These are phyloP conservation scores for Cryptotermes secundus DNA, from an alignment of 1,140 invertebrate genomes.

Conservation along the genomic window DNA sequence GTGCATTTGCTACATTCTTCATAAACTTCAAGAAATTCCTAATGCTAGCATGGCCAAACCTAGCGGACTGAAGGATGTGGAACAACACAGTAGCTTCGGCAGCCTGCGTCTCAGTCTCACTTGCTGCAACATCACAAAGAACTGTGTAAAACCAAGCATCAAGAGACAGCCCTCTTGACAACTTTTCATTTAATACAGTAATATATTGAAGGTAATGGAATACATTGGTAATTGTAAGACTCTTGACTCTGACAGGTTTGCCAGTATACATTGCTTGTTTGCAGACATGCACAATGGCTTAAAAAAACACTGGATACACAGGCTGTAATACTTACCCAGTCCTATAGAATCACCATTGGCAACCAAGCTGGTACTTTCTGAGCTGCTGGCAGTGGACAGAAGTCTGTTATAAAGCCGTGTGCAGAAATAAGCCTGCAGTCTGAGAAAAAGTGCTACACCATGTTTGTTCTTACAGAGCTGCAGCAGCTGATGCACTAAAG, in stretches of 20 bases:
- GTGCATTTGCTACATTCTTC: conserved; percentile 50
- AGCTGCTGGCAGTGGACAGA: neutral
- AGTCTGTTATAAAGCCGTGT: conserved; percentile 40
- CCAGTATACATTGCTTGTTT: too few relatives aligned
- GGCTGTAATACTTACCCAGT: neutral
- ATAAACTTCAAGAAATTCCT: conserved; percentile 54
- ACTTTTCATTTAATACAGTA: too few relatives aligned
- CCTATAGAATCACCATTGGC: neutral
- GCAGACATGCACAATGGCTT: too few relatives aligned
- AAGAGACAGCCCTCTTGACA: too few relatives aligned
- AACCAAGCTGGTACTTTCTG: neutral
- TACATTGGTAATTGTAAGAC: too few relatives aligned
- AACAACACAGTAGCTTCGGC: conserved; percentile 58
- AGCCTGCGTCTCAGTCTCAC: conserved; percentile 43
- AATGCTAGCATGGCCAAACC: conserved; percentile 50
- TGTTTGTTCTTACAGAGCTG: conserved; percentile 46
- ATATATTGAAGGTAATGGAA: too few relatives aligned
- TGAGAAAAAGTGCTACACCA: conserved; percentile 45
- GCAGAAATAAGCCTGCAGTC: conserved; percentile 49
- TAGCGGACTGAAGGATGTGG: conserved; percentile 54
- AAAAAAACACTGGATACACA: too few relatives aligned
- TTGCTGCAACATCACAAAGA: conserved; percentile 40
- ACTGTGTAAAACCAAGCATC: too few relatives aligned
- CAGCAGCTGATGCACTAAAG: conserved; percentile 52
- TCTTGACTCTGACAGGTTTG: too few relatives aligned